Conservation (phyloP, 2,888 invertebrate genomes). For the Sclerodermus sp. region DNA sequence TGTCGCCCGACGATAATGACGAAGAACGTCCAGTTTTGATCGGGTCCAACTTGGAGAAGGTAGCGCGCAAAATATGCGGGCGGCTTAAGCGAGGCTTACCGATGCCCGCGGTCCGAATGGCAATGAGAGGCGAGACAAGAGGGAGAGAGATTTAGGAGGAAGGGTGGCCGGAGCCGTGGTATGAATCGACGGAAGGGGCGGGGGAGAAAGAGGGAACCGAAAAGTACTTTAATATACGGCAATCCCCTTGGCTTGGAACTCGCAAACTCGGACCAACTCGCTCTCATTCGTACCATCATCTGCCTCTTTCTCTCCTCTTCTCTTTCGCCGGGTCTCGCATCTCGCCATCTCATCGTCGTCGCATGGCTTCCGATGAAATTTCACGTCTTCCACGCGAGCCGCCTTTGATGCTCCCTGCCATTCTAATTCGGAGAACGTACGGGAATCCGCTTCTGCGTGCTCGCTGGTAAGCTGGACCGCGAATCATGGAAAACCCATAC, state of each 20-base stretch:
- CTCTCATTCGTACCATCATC: conserved; percentile 25
- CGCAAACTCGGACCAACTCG: conserved; percentile 44
- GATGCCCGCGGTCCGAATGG: conserved; percentile 33
- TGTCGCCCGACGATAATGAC: no score
- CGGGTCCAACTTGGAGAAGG: conserved; percentile 15
- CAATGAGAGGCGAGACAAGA: conserved; percentile 18
- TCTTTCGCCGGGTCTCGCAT: conserved; percentile 15
- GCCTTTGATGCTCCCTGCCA: conserved; percentile 39
- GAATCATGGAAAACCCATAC: no score
- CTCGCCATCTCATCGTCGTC: conserved; percentile 26
- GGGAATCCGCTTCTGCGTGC: conserved; percentile 27
- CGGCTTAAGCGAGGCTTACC: conserved; percentile 28
- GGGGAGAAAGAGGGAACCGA: conserved; percentile 33
- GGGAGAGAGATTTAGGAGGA: conserved; percentile 9
- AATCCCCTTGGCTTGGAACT: conserved; percentile 50
- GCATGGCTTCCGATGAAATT: conserved; percentile 51
- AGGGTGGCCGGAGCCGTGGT: background rate
- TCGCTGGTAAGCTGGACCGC: background rate
- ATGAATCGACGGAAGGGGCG: conserved; percentile 13
- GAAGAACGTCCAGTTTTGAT: no score
- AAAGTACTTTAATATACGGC: conserved; percentile 54
- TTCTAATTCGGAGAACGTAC: conserved; percentile 38
- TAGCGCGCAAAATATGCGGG: conserved; percentile 30
- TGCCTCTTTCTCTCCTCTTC: conserved; percentile 7
- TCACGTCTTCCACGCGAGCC: conserved; percentile 41